Evolutionary conservation across 2,797 vertebrate species (phyloP).

Genomic region (Fistularia commersonii): DNA sequence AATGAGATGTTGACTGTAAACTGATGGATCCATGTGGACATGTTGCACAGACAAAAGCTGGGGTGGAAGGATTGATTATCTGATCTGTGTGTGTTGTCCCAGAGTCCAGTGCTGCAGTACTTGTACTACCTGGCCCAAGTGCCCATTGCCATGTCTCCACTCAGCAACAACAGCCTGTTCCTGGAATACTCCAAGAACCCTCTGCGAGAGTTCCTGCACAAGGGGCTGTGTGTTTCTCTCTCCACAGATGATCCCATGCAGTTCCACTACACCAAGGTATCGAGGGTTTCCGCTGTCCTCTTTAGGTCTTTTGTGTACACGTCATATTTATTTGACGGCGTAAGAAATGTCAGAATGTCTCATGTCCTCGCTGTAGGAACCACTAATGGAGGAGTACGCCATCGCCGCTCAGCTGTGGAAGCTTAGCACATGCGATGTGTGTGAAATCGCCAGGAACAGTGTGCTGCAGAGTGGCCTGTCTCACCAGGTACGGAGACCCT

Average conservation of each 20-base stretch:
- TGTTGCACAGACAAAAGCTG: not conserved
- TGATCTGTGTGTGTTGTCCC: conserved; percentile 40
- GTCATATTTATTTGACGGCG: no score
- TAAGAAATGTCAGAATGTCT: no score
- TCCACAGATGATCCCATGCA: conserved; percentile 98
- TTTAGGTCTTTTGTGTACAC: not conserved
- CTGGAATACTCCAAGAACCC: conserved; percentile 97
- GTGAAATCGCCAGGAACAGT: conserved; percentile 95
- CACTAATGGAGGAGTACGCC: conserved; percentile 97
- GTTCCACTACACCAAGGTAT: conserved; percentile 98
- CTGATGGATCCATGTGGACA: no score
- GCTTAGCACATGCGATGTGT: conserved; percentile 94
- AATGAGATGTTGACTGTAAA: no score
- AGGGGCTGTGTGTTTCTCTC: conserved; percentile 90
- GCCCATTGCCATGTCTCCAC: conserved; percentile 97
- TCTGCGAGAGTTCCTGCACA: conserved; percentile 90
- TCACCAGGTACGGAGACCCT: conserved; percentile 76
- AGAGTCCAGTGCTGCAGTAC: conserved; percentile 97
- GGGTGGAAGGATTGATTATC: not conserved
- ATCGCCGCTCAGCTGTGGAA: conserved; percentile 99
- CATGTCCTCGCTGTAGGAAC: conserved; percentile 76
- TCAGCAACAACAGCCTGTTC: conserved; percentile 97
- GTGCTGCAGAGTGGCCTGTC: conserved; percentile 92
- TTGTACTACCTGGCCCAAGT: conserved; percentile 95
- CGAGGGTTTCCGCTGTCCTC: not conserved